A percentile compares a stretch with the other conserved stretches of the same genome.
phyloP scores from a whole-genome alignment of 2,113 vertebrate species.

The Chelonoidis abingdonii region DNA sequence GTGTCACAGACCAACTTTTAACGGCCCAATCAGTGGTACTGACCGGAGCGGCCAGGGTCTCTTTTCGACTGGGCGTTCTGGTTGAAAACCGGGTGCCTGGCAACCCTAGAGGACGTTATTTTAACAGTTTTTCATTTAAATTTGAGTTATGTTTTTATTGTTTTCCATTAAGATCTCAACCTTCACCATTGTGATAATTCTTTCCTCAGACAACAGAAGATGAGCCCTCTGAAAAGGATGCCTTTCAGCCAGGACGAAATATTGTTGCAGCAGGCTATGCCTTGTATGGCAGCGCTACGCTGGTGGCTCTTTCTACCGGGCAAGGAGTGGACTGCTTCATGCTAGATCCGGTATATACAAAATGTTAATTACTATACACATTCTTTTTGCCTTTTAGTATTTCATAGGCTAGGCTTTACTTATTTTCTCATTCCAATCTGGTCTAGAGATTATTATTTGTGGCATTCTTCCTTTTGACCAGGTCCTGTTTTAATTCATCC shows the following conservation, averaged over 20 bases:
- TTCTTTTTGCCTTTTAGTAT: background rate
- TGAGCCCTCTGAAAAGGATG: constrained; percentile 89
- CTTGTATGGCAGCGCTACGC: constrained; percentile 93
- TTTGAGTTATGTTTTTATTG: background rate
- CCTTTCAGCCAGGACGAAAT: constrained; percentile 87
- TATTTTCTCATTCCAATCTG: background rate
- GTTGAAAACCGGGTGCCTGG: too few relatives aligned
- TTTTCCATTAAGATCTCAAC: background rate
- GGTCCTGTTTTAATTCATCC: background rate
- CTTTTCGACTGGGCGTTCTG: too few relatives aligned
- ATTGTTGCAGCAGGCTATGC: constrained; percentile 97
- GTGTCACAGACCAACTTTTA: too few relatives aligned
- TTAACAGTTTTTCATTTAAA: background rate
- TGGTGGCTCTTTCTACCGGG: constrained; percentile 93
- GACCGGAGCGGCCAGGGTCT: too few relatives aligned
- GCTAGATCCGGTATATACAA: constrained; percentile 90
- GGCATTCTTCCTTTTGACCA: accelerated
- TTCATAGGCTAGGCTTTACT: background rate
- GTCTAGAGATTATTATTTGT: background rate
- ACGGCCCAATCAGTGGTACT: too few relatives aligned
- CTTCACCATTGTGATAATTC: background rate
- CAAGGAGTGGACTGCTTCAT: constrained; percentile 96
- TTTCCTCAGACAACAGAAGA: constrained; percentile 79
- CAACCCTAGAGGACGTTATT: background rate
- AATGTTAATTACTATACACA: background rate